phyloP scores from a whole-genome alignment of 2,113 vertebrate species.

The Callipepla californica region DNA sequence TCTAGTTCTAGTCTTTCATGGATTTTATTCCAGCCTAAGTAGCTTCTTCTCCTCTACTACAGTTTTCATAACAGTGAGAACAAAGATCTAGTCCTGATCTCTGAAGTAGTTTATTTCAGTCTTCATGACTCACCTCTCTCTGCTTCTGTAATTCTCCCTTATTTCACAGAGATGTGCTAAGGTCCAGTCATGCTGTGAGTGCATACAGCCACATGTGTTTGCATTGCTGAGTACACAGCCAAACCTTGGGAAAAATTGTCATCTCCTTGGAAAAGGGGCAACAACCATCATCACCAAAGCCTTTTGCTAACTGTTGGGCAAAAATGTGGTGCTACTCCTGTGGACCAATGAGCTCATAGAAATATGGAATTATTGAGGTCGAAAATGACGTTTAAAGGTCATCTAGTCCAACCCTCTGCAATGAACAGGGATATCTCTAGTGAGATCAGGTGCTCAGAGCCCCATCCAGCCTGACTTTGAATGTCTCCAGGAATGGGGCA shows the following conservation, averaged over 20 bases:
- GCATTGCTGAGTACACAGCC: background rate
- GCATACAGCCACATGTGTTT: accelerated
- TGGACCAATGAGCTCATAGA: background rate
- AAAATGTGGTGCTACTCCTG: background rate
- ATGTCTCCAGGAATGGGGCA: no score
- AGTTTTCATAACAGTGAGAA: background rate
- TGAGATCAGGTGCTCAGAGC: no score
- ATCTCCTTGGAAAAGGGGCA: background rate
- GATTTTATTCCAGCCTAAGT: background rate
- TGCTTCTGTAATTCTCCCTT: background rate
- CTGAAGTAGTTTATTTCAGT: background rate
- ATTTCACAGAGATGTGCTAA: background rate
- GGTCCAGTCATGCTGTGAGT: background rate
- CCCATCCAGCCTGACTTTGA: no score
- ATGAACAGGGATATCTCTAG: no score
- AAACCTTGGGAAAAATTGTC: background rate
- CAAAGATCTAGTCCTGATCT: background rate
- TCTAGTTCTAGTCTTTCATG: background rate
- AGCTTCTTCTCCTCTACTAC: background rate
- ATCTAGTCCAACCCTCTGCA: no score
- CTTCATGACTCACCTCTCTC: background rate
- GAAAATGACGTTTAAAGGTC: no score
- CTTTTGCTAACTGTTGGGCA: background rate
- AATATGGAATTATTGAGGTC: no score
- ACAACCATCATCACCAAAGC: background rate